phyloP scores from a whole-genome alignment of 1,140 invertebrate genomes.

The Olivierus martensii region DNA sequence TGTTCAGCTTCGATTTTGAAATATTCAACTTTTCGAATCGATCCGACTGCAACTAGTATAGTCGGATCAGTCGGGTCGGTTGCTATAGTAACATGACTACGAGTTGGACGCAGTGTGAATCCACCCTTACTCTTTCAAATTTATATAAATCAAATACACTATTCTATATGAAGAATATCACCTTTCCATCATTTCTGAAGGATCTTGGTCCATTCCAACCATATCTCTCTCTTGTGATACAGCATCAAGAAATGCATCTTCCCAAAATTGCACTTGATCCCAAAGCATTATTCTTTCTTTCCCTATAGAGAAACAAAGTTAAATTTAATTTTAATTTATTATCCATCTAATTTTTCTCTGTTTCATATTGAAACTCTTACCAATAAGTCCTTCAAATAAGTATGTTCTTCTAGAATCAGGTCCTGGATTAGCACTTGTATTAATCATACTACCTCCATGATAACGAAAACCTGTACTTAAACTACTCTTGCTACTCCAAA shows the following conservation, averaged over 20 bases:
- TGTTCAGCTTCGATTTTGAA: no score
- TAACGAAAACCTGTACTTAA: slow-evolving; percentile 75
- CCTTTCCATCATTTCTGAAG: slow-evolving; percentile 98
- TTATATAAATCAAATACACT: no score
- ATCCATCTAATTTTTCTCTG: no score
- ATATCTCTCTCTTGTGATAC: slow-evolving; percentile 98
- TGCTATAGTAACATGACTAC: no score
- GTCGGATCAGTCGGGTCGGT: no score
- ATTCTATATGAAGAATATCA: no score
- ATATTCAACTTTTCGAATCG: no score
- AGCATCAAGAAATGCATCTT: slow-evolving; percentile 95
- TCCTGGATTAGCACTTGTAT: slow-evolving; percentile 59
- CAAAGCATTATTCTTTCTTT: slow-evolving; percentile 77
- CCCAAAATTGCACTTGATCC: slow-evolving; percentile 99
- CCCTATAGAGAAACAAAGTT: slow-evolving; percentile 34
- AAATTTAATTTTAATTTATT: no score
- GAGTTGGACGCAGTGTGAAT: no score
- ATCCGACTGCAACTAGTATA: no score
- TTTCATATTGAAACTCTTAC: slow-evolving; percentile 1
- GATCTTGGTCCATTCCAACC: slow-evolving; percentile 99
- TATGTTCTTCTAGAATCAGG: slow-evolving; percentile 77
- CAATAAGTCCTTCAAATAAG: slow-evolving; percentile 61
- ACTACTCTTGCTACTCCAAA: slow-evolving; percentile 86
- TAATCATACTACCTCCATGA: slow-evolving; percentile 71
- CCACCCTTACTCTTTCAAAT: no score